phyloP scores from a whole-genome alignment of 2,113 vertebrate genomes.

The Nannospalax galili region DNA sequence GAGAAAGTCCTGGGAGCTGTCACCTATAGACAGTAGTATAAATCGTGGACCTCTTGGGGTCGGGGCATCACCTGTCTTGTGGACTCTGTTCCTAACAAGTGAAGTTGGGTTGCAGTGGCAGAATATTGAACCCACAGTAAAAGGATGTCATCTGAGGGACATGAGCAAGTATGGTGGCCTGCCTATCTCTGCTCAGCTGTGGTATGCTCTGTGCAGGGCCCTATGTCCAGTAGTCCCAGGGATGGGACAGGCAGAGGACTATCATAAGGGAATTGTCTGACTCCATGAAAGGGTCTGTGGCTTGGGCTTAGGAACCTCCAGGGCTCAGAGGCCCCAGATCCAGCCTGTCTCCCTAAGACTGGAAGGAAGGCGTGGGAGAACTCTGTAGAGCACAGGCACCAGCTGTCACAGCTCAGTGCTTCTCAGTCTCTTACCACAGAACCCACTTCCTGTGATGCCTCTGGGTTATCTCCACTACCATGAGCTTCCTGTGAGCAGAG shows the following conservation, averaged over 20 bases:
- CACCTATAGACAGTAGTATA: background rate
- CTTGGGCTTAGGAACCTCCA: background rate
- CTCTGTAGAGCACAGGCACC: background rate
- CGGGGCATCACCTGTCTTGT: background rate
- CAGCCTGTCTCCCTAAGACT: background rate
- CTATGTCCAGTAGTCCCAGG: background rate
- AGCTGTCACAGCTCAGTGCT: slow-evolving; percentile 20
- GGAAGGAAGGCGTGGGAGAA: background rate
- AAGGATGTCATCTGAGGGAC: background rate
- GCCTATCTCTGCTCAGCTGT: background rate
- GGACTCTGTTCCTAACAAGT: background rate
- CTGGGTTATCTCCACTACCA: slow-evolving; percentile 46
- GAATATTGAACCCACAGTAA: background rate
- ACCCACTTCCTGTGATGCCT: slow-evolving; percentile 71
- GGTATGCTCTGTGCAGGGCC: background rate
- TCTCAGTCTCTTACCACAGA: slow-evolving; percentile 61
- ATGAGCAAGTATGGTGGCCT: background rate
- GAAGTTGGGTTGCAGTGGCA: background rate
- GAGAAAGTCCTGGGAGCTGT: background rate
- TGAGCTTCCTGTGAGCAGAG: slow-evolving; percentile 46
- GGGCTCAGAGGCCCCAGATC: background rate
- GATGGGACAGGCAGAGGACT: background rate
- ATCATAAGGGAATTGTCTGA: background rate
- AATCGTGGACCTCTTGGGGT: background rate
- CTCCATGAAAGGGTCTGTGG: background rate